These are phyloP conservation scores for Harpalus rubripes DNA, from an alignment of 2,888 invertebrate species.

Conservation along the genomic window DNA sequence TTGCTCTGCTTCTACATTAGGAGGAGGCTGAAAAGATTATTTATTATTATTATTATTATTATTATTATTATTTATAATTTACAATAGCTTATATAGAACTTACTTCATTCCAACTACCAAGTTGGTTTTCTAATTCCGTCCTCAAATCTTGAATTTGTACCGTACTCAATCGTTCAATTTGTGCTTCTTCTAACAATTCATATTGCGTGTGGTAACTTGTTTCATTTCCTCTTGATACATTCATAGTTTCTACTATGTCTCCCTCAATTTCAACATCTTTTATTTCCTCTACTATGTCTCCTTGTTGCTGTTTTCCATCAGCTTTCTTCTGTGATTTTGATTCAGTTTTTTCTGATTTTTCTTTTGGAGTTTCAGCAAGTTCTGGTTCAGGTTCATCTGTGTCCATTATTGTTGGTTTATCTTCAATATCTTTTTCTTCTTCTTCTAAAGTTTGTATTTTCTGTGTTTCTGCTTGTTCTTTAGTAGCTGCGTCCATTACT, in stretches of 20 bases:
- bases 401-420: constrained; percentile 79
- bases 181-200: constrained; percentile 71
- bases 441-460: constrained; percentile 83
- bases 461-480: constrained; percentile 89
- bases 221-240: constrained; percentile 84
- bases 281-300: constrained; percentile 74
- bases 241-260: constrained; percentile 83
- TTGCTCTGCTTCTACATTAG: constrained; percentile 77
- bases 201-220: constrained; percentile 87
- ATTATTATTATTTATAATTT: constrained; percentile 13
- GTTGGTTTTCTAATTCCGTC: constrained; percentile 78
- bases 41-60: constrained; percentile 2
- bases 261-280: constrained; percentile 86
- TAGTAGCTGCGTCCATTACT: constrained; percentile 87
- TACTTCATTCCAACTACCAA: constrained; percentile 78
- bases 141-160: constrained; percentile 78
- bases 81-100: constrained; percentile 31
- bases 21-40: constrained; percentile 73
- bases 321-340: constrained; percentile 77
- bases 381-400: constrained; percentile 78
- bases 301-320: constrained; percentile 77
- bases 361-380: constrained; percentile 71
- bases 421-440: constrained; percentile 80
- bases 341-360: constrained; percentile 79
- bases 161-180: constrained; percentile 71